Evolutionary conservation across 2,888 invertebrate species (phyloP), one percentile per base, ranked within the genome.

Genomic region (Aspidiotus rigidus): DNA sequence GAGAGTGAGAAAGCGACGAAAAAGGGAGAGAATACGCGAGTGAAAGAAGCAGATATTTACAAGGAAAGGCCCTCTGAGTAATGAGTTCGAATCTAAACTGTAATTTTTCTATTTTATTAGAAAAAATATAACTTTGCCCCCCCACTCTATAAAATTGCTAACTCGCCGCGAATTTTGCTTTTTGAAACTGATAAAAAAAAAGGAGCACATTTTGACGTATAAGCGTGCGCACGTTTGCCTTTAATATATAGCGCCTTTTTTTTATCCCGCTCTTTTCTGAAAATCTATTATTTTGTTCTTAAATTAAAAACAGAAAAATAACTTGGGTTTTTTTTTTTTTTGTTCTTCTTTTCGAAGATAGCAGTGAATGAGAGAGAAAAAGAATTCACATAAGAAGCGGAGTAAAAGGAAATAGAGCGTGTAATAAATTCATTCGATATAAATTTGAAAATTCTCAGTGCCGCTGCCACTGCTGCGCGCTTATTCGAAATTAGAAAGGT

Each of bases 81-180:
- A 66, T 66, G 57, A 59, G 59, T 66, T 66, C 59, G 56, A 66
- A 66, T 66, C 66, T 66, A 59, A 66, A 59, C 66, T 59, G 66
- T 66, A 66, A 66, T 66, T 66, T 66, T 66, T 66, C 66, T 66
- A 66, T 66, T 66, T 66, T 66, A 66, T 66, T 66, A 59, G 57
- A 66, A 66, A 66, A 66, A 66, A 66, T 59, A 66, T 59, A 66
- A 66, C 66, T 60, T 56, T 16, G 15, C 59, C 57, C 53, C n/a
- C 49, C 17, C 49, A 11, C 57, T 39, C 44, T 54, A 39, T 39
- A 15, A 49, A 49, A 49, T 49, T 49, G 49, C 49, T 11, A n/a
- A 49, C 49, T 49, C 49, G 49, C 49, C 49, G 49, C 28, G 28
- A 28, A 28, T 28, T 28, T 28, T 28, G 28, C 28, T 28, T 28